Base-by-base conservation (phyloP, 2,888 invertebrate species). In the Scelioninae gen. 2 region DNA sequence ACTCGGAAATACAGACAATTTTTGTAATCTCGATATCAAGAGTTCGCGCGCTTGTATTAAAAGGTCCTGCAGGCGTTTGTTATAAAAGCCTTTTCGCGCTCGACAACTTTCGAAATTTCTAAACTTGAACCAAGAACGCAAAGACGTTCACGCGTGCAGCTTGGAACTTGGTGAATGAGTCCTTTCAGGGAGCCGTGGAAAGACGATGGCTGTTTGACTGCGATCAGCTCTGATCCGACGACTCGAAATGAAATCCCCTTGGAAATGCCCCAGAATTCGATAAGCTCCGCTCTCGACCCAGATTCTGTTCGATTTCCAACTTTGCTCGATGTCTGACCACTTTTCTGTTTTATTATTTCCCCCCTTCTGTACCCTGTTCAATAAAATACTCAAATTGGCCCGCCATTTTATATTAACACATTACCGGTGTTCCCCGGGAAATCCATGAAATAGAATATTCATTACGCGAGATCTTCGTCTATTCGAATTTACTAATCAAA, bases 221-320 rank as follows among this genome's bases (percentile, higher is more conserved):
- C 60, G 60, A 73, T 71, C 73, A 61, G 55, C 45, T 50, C 63
- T 65, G 63, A 76, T 74, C 60, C 67, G 39, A 67, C 60, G 60
- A 72, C 63, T 74, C 68, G 55, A 71, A 71, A 74, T 74, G 52
- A 61, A 74, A 69, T 71, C 64, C 61, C 46, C 61, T 55, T 64
- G 53, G 67, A 76, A 64, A 71, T 63, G 53, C 53, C n/a, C n/a
- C 39, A 9, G 41, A 43, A 67, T 61, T 76, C 70, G 63, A 72
- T 70, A 69, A 74, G 70, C 74, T 67, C 25, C 35, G 67, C 52
- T 61, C 35, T 69, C 69, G 67, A 69, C 64, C 70, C 37, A 64
- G 52, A 73, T 70, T 68, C 71, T 61, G 50, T 50, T 64, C 61
- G 39, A 67, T 67, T 76, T 70, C 53, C 37, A 73, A 74, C 69